Evolutionary conservation across 1,140 invertebrate species (phyloP).

Genomic region (Cardiocondyla obscurior): DNA sequence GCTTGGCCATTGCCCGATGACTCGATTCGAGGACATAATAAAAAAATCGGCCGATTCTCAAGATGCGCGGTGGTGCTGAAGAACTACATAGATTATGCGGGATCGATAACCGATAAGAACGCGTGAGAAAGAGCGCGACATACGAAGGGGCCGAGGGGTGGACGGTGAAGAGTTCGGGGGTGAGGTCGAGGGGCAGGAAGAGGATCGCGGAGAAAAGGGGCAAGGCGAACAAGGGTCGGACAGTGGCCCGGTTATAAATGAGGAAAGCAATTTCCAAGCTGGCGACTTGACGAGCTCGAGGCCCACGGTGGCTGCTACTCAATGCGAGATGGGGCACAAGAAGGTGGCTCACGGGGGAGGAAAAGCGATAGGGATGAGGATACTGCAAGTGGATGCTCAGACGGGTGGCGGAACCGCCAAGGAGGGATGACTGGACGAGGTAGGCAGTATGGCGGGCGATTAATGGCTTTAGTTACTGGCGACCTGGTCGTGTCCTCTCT

Average conservation of each 20-base stretch:
- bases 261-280: constrained; percentile 79
- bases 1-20: constrained; percentile 14
- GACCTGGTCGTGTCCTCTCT: constrained; percentile 67
- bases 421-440: constrained; percentile 68
- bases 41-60: constrained; percentile 70
- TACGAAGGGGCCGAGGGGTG: constrained; percentile 24
- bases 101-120: constrained; percentile 67
- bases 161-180: constrained; percentile 16
- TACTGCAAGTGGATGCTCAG: constrained; percentile 58
- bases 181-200: neutral
- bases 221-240: constrained; percentile 64
- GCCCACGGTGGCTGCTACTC: constrained; percentile 61
- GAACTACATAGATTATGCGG: constrained; percentile 59
- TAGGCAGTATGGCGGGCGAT: constrained; percentile 76
- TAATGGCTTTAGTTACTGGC: constrained; percentile 77
- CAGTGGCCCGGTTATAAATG: constrained; percentile 76
- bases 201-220: constrained; percentile 64
- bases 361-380: constrained; percentile 12
- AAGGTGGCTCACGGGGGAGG: constrained; percentile 36
- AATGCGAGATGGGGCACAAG: constrained; percentile 62
- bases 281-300: constrained; percentile 73
- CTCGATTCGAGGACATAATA: constrained; percentile 47
- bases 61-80: constrained; percentile 5
- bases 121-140: constrained; percentile 2
- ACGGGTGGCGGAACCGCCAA: constrained; percentile 55